A percentile compares a stretch with the other conserved stretches of the same genome.
phyloP scores from a whole-genome alignment of 2,888 invertebrate species.

The Prosopocoilus inquinatus region DNA sequence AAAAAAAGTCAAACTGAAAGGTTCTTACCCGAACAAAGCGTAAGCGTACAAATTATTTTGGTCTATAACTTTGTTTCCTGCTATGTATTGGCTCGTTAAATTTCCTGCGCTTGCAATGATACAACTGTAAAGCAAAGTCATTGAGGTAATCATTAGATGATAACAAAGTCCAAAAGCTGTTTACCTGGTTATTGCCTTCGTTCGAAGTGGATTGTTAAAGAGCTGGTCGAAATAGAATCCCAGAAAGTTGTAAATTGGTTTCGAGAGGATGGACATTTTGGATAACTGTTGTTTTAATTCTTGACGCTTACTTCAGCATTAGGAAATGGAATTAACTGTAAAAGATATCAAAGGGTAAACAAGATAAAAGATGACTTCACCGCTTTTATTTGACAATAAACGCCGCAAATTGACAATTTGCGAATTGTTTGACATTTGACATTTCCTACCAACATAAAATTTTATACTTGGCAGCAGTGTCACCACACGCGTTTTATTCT shows the following conservation, averaged over 20 bases:
- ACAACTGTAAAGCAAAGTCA: conserved; percentile 57
- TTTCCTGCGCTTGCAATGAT: conserved; percentile 71
- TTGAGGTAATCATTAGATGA: conserved; percentile 7
- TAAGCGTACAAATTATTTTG: conserved; percentile 70
- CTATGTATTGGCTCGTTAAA: conserved; percentile 68
- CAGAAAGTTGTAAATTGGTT: conserved; percentile 67
- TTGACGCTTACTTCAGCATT: too few species aligned
- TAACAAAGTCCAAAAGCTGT: conserved; percentile 24
- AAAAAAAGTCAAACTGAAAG: too few species aligned
- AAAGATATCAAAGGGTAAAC: too few species aligned
- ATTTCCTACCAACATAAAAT: too few species aligned
- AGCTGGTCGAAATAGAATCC: conserved; percentile 73
- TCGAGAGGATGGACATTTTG: conserved; percentile 65
- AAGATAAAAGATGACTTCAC: too few species aligned
- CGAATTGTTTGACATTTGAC: too few species aligned
- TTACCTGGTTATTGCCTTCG: conserved; percentile 79
- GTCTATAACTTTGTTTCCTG: conserved; percentile 63
- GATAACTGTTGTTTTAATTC: neutral
- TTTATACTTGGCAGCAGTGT: too few species aligned
- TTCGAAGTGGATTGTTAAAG: conserved; percentile 72
- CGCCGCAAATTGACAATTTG: too few species aligned
- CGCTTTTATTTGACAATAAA: too few species aligned
- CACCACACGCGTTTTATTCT: too few species aligned
- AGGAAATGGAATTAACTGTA: too few species aligned
- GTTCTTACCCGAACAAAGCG: conserved; percentile 69